These are phyloP conservation scores for Eueides isabella DNA, from an alignment of 1,140 invertebrate species.

Conservation along the genomic window DNA sequence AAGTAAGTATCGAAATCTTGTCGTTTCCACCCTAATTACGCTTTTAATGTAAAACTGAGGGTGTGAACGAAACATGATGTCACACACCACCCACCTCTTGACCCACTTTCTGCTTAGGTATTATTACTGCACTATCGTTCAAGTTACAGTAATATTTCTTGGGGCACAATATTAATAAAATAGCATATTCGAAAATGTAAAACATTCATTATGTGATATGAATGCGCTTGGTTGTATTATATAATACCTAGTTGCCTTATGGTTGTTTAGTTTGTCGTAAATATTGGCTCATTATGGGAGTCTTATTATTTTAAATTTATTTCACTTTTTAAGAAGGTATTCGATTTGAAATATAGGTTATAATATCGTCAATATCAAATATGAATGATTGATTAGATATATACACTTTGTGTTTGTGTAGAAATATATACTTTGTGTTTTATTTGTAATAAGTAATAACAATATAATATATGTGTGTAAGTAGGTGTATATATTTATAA, in stretches of 20 bases:
- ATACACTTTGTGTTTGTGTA: too few relatives aligned
- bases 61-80: constrained; percentile 33
- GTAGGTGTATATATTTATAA: too few relatives aligned
- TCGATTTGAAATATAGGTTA: too few relatives aligned
- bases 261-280: neutral
- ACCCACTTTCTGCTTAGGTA: constrained; percentile 33
- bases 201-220: neutral
- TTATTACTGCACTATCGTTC: constrained; percentile 10
- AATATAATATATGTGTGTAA: too few relatives aligned
- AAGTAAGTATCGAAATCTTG: neutral
- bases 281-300: neutral
- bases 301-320: neutral
- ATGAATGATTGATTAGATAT: neutral
- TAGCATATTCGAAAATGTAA: neutral
- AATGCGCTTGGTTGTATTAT: neutral
- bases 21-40: constrained; percentile 24
- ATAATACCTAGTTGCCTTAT: neutral
- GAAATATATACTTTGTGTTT: too few relatives aligned
- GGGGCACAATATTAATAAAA: neutral
- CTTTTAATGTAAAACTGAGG: constrained; percentile 19
- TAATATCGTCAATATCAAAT: neutral
- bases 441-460: too few relatives aligned
- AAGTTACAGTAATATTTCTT: neutral
- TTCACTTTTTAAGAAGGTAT: neutral
- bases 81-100: too few relatives aligned